Evolutionary conservation across 2,113 vertebrate genomes (phyloP).

Genomic region (Speoplatyrhinus poulsoni): DNA sequence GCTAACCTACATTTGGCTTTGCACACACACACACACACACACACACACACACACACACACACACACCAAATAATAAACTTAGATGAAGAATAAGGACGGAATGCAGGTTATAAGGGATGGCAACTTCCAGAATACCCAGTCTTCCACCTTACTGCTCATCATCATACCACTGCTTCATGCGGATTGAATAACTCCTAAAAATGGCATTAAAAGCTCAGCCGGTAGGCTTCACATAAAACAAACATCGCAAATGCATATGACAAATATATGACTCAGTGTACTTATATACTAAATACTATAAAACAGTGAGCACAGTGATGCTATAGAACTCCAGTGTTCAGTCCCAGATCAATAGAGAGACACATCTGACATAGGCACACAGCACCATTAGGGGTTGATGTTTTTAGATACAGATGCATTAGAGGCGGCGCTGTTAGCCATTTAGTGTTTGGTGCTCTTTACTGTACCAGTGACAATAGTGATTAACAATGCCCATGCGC

Average conservation of each 20-base stretch:
- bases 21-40: slow-evolving; percentile 18
- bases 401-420: neutral
- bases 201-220: neutral
- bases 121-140: neutral
- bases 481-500: neutral
- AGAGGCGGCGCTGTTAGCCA: neutral
- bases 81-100: too few species aligned
- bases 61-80: neutral
- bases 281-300: neutral
- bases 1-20: neutral
- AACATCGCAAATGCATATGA: slow-evolving; percentile 22
- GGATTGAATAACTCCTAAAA: slow-evolving; percentile 2
- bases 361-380: neutral
- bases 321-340: neutral
- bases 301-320: neutral
- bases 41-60: slow-evolving; percentile 29
- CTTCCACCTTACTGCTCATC: too few species aligned
- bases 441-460: neutral
- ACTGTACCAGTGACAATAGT: neutral
- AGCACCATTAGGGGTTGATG: neutral
- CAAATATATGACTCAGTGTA: slow-evolving; percentile 23
- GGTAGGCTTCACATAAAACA: slow-evolving; percentile 27
- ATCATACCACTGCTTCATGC: slow-evolving; percentile 26
- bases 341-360: neutral
- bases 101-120: too few species aligned